phyloP scores from a whole-genome alignment of 1,140 invertebrate species.

The Ips nitidus region DNA sequence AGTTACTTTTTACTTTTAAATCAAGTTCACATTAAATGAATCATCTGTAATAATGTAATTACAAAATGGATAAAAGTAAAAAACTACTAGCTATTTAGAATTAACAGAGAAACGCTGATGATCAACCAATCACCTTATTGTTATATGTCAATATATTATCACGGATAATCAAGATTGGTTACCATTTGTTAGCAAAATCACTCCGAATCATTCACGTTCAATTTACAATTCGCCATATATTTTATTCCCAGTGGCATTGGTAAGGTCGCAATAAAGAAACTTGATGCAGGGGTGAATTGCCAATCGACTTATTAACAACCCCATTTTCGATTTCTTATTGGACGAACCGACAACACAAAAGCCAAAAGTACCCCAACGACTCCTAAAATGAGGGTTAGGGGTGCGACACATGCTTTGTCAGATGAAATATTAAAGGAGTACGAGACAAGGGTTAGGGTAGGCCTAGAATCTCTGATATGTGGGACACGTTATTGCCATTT shows the following conservation, averaged over 20 bases:
- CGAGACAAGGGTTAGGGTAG: no score
- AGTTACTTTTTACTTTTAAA: no score
- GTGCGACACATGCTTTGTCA: constrained; percentile 1
- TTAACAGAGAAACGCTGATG: no score
- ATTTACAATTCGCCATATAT: not conserved
- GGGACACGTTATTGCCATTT: no score
- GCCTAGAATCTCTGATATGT: no score
- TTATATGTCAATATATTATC: no score
- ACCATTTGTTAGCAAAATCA: not conserved
- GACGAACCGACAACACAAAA: not conserved
- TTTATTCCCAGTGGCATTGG: not conserved
- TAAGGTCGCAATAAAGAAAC: not conserved
- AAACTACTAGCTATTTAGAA: no score
- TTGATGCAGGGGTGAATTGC: not conserved
- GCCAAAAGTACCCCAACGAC: not conserved
- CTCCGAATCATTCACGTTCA: not conserved
- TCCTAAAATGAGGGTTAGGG: not conserved
- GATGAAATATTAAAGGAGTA: not conserved
- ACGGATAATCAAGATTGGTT: not conserved
- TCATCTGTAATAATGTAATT: no score
- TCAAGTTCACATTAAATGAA: no score
- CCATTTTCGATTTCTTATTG: not conserved
- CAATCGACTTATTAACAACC: constrained; percentile 3
- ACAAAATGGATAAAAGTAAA: no score
- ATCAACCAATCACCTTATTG: no score